These are phyloP conservation scores for Triplophysa rosa DNA, from an alignment of 2,113 vertebrate species.

Conservation along the genomic window DNA sequence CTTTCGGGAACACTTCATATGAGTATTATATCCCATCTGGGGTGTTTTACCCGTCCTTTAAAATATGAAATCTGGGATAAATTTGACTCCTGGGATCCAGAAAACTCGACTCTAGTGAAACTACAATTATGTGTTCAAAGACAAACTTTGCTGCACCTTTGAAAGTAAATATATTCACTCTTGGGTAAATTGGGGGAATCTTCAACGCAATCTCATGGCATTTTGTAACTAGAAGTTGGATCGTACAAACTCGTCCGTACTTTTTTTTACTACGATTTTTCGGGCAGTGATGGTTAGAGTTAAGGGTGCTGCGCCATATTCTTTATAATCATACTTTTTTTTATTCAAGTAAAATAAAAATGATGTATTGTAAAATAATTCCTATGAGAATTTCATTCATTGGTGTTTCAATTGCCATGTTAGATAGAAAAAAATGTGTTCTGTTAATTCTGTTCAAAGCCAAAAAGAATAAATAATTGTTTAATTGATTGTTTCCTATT, in stretches of 20 bases:
- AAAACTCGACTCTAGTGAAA: not conserved
- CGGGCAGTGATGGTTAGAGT: too few relatives aligned
- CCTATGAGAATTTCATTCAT: not conserved
- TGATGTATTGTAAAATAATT: too few relatives aligned
- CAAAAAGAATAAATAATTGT: not conserved
- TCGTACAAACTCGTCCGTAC: too few relatives aligned
- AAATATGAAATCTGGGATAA: conserved; percentile 8
- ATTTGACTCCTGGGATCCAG: not conserved
- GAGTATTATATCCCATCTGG: conserved; percentile 31
- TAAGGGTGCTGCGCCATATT: too few relatives aligned
- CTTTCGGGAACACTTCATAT: conserved; percentile 36
- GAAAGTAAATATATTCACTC: not conserved
- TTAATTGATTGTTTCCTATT: not conserved
- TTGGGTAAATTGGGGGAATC: not conserved
- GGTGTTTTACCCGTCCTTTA: conserved; percentile 23
- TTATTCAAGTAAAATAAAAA: too few relatives aligned
- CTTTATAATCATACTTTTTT: too few relatives aligned
- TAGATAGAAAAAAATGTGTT: not conserved
- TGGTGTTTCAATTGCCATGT: not conserved
- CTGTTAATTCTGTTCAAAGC: not conserved
- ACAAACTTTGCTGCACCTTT: conserved; percentile 14
- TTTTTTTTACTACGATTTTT: too few relatives aligned
- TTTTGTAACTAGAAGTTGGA: too few relatives aligned
- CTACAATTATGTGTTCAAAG: not conserved
- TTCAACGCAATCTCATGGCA: not conserved